Base-by-base conservation (phyloP, 2,888 invertebrate genomes). In the Nasonovia ribisnigri region DNA sequence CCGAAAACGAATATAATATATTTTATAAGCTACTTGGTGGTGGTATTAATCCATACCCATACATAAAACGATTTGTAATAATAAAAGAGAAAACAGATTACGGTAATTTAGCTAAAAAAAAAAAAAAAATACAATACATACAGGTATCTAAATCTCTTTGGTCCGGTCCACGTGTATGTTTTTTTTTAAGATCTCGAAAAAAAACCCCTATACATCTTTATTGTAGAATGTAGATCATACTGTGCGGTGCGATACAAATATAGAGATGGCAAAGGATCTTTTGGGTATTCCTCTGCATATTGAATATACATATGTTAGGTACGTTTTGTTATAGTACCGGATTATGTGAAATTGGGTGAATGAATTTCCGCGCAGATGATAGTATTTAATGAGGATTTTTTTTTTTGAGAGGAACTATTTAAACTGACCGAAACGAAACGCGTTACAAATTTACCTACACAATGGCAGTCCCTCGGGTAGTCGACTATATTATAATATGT, bases 81-180 rank as follows among this genome's bases (percentile, higher is more conserved):
- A 84, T 86, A 60, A 87, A 48, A 86, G n/a, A 36, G 5, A 36
- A 92, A 92, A 88, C 87, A 48, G 87, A 88, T 92, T 88, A 88
- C 51, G 92, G 87, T 92, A 42, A 88, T 92, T 48, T 92, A n/a
- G 67, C 51, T 29, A 48, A 20, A 51, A 48, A 43, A 87, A 92
- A 60, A 46, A 60, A 86, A 91, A 60, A 46, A 48, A 57, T 48
- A 67, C 60, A 60, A 60, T 60, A 36, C 36, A 36, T 11, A 36
- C 36, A 77, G 36, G 77, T 36, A 77, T n/a, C 36, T 48, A 60
- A 92, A 92, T 92, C 26, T 54, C 24, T 77, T 88, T 60, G 43
- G 13, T 60, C 88, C 92, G 43, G 13, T 60, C 88, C 92, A 88
- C 88, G 84, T 84, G 92, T 36, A 84, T 8, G n/a, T 13, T 46